Conservation (phyloP, 2,797 vertebrate species). For the Scleropages formosus region DNA sequence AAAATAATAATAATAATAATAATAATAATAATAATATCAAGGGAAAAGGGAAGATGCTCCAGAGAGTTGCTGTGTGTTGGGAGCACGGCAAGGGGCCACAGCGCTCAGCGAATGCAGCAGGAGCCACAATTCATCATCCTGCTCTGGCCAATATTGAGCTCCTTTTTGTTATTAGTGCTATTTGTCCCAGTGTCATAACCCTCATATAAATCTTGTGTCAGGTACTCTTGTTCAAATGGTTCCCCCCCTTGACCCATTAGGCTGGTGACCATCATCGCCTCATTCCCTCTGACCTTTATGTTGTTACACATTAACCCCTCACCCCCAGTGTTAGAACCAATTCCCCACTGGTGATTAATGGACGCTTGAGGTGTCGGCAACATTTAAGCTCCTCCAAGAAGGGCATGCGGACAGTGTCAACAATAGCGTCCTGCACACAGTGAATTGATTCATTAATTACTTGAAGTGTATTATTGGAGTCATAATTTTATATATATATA, state of each 20-base stretch:
- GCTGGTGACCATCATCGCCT: constrained; percentile 76
- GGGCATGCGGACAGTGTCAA: constrained; percentile 39
- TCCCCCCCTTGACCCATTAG: constrained; percentile 78
- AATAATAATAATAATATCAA: constrained; percentile 39
- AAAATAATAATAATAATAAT: background rate
- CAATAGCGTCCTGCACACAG: no score
- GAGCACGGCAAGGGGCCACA: constrained; percentile 70
- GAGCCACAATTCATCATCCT: constrained; percentile 89
- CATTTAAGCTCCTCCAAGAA: constrained; percentile 66
- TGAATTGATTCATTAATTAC: no score
- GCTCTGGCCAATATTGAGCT: constrained; percentile 78
- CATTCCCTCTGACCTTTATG: constrained; percentile 67
- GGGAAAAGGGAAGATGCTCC: constrained; percentile 55
- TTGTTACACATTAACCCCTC: constrained; percentile 90
- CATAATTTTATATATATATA: no score
- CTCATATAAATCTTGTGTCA: constrained; percentile 92
- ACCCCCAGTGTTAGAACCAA: constrained; percentile 69
- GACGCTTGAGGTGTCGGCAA: constrained; percentile 72
- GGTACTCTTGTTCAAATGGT: constrained; percentile 69
- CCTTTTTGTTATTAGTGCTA: constrained; percentile 91
- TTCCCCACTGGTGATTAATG: constrained; percentile 76
- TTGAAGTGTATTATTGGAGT: no score
- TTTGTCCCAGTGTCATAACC: constrained; percentile 85
- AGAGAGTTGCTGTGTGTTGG: constrained; percentile 72
- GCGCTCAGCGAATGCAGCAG: constrained; percentile 88